A percentile compares a stretch with the other conserved stretches of the same genome.
These are phyloP conservation scores for Sebastes schlegelii DNA, from an alignment of 2,113 vertebrate genomes.

Conservation along the genomic window DNA sequence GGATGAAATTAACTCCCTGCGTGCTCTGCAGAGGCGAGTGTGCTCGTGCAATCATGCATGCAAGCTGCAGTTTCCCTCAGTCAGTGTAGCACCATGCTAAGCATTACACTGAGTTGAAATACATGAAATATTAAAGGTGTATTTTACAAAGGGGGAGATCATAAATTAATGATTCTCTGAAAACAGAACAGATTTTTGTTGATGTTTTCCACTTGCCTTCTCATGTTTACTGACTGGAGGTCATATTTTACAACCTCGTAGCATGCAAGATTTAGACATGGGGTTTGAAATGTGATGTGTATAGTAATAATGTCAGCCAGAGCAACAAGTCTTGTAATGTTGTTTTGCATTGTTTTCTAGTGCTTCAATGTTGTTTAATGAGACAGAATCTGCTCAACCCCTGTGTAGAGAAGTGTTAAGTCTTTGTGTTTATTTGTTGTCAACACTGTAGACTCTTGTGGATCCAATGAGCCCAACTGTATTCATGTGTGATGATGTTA, in stretches of 20 bases:
- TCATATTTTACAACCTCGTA: not conserved
- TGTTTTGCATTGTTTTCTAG: not conserved
- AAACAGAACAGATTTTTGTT: not conserved
- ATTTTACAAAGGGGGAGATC: slow-evolving; percentile 1
- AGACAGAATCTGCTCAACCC: too few species aligned
- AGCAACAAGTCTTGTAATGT: not conserved
- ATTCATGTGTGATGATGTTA: too few species aligned
- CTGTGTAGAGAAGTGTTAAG: too few species aligned
- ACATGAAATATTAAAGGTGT: slow-evolving; percentile 25
- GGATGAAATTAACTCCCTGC: not conserved
- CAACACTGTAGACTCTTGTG: too few species aligned
- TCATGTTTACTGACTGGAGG: not conserved
- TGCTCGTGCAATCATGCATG: not conserved
- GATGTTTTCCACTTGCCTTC: not conserved
- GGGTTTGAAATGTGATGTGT: not conserved
- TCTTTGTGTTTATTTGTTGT: not conserved
- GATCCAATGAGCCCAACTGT: too few species aligned
- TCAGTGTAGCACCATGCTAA: not conserved
- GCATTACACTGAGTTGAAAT: not conserved
- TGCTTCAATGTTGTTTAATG: not conserved
- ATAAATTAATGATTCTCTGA: not conserved
- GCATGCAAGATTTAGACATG: rapidly evolving
- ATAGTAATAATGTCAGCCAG: too few species aligned
- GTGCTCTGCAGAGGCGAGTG: not conserved
- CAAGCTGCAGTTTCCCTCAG: not conserved